Evolutionary conservation across 2,113 vertebrate genomes (phyloP).

Genomic region (Rhinolophus sinicus): DNA sequence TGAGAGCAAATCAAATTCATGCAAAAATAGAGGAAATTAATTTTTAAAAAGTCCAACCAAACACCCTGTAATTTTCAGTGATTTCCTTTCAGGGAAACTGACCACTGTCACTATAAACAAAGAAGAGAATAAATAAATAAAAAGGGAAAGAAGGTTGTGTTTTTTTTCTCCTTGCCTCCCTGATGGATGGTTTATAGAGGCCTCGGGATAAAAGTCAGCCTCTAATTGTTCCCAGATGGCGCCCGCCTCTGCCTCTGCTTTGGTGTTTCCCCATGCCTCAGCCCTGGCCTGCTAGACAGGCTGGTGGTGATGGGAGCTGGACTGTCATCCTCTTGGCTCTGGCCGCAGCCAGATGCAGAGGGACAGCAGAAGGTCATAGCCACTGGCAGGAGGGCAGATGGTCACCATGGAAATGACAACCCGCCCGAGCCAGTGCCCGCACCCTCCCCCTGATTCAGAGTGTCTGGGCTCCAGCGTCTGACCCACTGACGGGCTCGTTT

Average conservation of each 20-base stretch:
- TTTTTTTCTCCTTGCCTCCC: slow-evolving; percentile 69
- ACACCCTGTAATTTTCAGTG: slow-evolving; percentile 77
- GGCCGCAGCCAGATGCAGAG: slow-evolving; percentile 32
- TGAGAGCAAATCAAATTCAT: slow-evolving; percentile 69
- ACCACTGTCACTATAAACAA: slow-evolving; percentile 72
- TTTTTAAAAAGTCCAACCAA: slow-evolving; percentile 63
- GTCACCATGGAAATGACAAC: neutral
- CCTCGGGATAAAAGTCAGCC: slow-evolving; percentile 2
- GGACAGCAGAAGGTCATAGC: neutral
- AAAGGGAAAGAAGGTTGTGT: slow-evolving; percentile 76
- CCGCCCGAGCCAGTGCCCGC: accelerated
- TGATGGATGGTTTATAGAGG: slow-evolving; percentile 75
- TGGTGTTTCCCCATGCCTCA: slow-evolving; percentile 21
- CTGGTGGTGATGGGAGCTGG: neutral
- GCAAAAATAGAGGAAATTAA: slow-evolving; percentile 71
- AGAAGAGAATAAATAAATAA: slow-evolving; percentile 71
- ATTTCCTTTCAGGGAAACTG: slow-evolving; percentile 69
- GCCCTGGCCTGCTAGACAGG: neutral
- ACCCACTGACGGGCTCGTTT: neutral
- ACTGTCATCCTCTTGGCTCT: neutral
- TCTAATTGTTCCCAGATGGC: slow-evolving; percentile 51
- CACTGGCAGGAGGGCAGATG: neutral
- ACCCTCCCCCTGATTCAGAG: neutral
- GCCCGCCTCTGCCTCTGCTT: slow-evolving; percentile 4
- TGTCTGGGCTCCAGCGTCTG: neutral